Base-by-base conservation (phyloP, 2,113 vertebrate genomes). In the Cercopithecus mona region DNA sequence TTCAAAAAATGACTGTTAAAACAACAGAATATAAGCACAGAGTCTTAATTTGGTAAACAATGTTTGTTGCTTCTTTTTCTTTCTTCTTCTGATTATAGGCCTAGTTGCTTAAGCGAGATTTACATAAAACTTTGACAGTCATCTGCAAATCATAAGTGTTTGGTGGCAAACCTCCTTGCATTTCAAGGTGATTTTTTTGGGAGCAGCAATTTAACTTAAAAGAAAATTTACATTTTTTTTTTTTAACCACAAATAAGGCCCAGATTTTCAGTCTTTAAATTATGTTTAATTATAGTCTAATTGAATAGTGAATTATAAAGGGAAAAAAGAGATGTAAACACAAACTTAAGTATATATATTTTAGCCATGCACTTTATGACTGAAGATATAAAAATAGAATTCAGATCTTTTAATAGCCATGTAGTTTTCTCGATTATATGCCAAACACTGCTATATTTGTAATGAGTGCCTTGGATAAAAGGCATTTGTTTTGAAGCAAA, bases 201-300 rank as follows among this genome's bases (percentile, higher is more conserved):
- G 90, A 97, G 18, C 25, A 95, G 17, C 75, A 94, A 80, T 97
- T 98, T 88, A 87, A 68, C 64, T 94, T 94, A 89, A 97, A 97
- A 97, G 76, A 93, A 93, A 96, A 95, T 97, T 96, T 97, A 50
- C 55, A 75, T 89, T 93, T 94, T 91, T 94, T 27, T 64, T 64
- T 61, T 27, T 64, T n/a, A 93, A 84, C 93, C 96, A 95, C 59
- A 98, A 93, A 93, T 76, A 96, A 73, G 32, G 59, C 76, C 45
- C 82, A 91, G 88, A 35, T 96, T 9, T 0, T 97, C 59, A 95
- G 72, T 91, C 61, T 98, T 97, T 79, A 97, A 98, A 98, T 97
- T 94, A 88, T 68, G 23, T 97, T 97, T 97, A 98, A 98, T 72
- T 98, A 96, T 64, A 96, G 90, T 90, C 85, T 86, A 93, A 94